Evolutionary conservation across 2,113 vertebrate genomes (phyloP), one percentile per base, ranked within the genome.

Genomic region (Nematolebias whitei): DNA sequence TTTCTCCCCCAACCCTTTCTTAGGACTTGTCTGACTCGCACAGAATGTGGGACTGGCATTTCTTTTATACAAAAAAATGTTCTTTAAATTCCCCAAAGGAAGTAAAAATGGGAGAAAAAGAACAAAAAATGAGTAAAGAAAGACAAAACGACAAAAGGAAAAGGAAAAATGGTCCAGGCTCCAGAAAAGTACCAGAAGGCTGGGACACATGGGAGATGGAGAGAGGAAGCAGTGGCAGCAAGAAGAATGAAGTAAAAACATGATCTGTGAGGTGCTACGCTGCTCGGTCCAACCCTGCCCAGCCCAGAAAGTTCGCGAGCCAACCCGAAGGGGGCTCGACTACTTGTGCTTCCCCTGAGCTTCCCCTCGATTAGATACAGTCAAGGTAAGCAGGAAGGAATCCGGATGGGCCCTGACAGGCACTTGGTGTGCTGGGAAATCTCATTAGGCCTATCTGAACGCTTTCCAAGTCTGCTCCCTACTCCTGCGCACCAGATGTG

Each of bases 321-420:
- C 79, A 85, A 69, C 78, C 86, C 75, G 78, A 88, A 81, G 68
- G 82, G 78, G 75, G 76, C 71, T 79, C 72, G 69, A 64, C 86
- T 85, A 63, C 54, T 81, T 56, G 58, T 23, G 65, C 81, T 82
- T 87, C 83, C 73, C 83, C 55, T 74, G 82, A 86, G 81, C 80
- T 85, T 77, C 82, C 82, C 81, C 73, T 73, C 87, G 82, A 90
- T 91, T 89, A 90, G 86, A 88, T 87, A 89, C 87, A 90, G 85
- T 91, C 88, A 92, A 92, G 90, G 91, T 91, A 91, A 91, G 84
- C 87, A 88, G 86, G 85, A 91, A 88, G 84, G 89, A 91, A 88
- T 89, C 85, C 82, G 85, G 90, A 90, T 88, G 83, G 85, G 84
- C 83, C 89, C 85, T 89, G 90, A 90, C 90, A 90, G 86, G 83